These are phyloP conservation scores for Echiichthys vipera DNA, from an alignment of 2,797 vertebrate genomes.

Conservation along the genomic window DNA sequence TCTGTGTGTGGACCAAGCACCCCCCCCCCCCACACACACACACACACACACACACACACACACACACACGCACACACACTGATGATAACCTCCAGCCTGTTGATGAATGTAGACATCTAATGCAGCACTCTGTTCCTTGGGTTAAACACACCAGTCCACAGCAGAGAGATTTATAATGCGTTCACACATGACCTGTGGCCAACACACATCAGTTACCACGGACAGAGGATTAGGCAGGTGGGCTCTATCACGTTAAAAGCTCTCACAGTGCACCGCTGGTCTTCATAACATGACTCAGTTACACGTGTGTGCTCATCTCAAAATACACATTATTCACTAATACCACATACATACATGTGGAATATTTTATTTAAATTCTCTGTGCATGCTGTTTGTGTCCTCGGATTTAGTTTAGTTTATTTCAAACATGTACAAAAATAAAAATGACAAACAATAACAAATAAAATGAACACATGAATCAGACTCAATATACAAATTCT, in stretches of 20 bases:
- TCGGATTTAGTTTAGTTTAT: too few species aligned
- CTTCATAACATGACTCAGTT: constrained; percentile 38
- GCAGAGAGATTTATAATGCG: constrained; percentile 58
- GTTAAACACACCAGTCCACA: constrained; percentile 59
- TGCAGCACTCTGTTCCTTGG: constrained; percentile 46
- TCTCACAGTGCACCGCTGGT: constrained; percentile 36
- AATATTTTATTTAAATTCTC: neutral
- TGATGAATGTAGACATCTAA: constrained; percentile 63
- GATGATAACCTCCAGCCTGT: constrained; percentile 52
- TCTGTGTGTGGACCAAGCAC: constrained; percentile 13
- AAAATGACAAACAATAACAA: too few species aligned
- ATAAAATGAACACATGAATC: too few species aligned
- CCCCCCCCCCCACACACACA: neutral
- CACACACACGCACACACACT: neutral
- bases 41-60: constrained; percentile 2
- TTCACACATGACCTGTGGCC: constrained; percentile 69
- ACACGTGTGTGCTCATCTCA: constrained; percentile 16
- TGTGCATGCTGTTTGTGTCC: neutral
- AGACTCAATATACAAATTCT: too few species aligned
- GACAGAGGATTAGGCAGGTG: constrained; percentile 72
- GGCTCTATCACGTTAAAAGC: constrained; percentile 61
- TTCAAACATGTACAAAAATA: too few species aligned
- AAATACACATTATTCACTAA: constrained; percentile 1
- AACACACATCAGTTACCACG: constrained; percentile 62
- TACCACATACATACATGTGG: too few species aligned